Evolutionary conservation across 2,797 vertebrate species (phyloP).

Genomic region (Vultur gryphus): DNA sequence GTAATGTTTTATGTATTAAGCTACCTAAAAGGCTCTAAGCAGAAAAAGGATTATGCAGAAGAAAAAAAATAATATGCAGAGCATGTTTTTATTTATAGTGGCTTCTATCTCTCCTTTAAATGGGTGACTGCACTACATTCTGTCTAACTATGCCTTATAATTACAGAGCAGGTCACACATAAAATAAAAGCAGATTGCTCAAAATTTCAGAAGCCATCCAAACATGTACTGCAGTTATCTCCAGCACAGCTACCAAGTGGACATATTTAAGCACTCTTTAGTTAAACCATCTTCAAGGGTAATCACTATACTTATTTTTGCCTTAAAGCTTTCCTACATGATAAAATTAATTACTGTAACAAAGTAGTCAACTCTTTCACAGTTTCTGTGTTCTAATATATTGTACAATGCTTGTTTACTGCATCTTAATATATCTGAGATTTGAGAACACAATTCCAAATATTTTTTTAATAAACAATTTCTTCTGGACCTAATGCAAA

Average conservation of each 20-base stretch:
- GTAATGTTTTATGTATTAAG: background rate
- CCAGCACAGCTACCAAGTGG: background rate
- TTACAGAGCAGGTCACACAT: conserved; percentile 27
- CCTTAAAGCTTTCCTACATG: background rate
- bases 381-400: background rate
- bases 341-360: background rate
- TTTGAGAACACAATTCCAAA: background rate
- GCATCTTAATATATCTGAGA: background rate
- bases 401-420: background rate
- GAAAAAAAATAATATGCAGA: background rate
- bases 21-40: background rate
- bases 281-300: background rate
- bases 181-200: conserved; percentile 15
- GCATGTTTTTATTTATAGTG: conserved; percentile 27
- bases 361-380: background rate
- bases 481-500: background rate
- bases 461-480: background rate
- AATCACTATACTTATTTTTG: background rate
- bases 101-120: conserved; percentile 31
- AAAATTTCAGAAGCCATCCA: background rate
- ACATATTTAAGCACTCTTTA: background rate
- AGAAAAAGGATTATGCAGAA: background rate
- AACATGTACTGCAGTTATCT: background rate
- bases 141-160: conserved; percentile 3
- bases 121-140: background rate